phyloP scores from a whole-genome alignment of 2,797 vertebrate species.

The Melopsittacus undulatus region DNA sequence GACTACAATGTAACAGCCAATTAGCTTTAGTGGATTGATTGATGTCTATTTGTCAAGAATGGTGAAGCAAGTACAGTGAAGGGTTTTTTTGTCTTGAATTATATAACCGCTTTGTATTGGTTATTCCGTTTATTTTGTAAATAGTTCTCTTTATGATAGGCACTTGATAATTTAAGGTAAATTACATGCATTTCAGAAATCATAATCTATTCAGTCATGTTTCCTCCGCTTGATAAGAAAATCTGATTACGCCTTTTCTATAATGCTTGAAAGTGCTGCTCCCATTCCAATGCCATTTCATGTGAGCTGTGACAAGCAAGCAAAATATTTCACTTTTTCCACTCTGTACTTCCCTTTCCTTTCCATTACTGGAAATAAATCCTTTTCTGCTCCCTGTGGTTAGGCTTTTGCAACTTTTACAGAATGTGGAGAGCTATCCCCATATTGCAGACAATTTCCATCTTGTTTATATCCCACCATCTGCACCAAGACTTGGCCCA shows the following conservation, averaged over 20 bases:
- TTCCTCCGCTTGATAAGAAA: slow-evolving; percentile 13
- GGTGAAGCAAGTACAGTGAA: neutral
- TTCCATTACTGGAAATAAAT: neutral
- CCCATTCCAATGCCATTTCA: neutral
- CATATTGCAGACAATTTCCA: neutral
- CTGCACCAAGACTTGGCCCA: neutral
- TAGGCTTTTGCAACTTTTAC: neutral
- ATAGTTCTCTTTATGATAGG: neutral
- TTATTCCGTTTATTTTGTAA: neutral
- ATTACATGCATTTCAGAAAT: neutral
- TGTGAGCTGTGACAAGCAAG: neutral
- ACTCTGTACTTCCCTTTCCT: neutral
- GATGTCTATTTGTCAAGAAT: neutral
- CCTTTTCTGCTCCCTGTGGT: neutral
- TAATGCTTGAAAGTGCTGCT: neutral
- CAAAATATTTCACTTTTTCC: neutral
- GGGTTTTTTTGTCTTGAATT: neutral
- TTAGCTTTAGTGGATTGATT: neutral
- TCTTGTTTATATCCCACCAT: neutral
- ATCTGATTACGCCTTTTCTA: slow-evolving; percentile 1
- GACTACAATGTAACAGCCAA: neutral
- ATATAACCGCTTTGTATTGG: neutral
- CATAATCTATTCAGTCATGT: neutral
- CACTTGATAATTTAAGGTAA: slow-evolving; percentile 12
- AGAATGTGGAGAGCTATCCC: neutral